Conservation (phyloP, 2,888 invertebrate genomes). For the Deilephila porcellus region DNA sequence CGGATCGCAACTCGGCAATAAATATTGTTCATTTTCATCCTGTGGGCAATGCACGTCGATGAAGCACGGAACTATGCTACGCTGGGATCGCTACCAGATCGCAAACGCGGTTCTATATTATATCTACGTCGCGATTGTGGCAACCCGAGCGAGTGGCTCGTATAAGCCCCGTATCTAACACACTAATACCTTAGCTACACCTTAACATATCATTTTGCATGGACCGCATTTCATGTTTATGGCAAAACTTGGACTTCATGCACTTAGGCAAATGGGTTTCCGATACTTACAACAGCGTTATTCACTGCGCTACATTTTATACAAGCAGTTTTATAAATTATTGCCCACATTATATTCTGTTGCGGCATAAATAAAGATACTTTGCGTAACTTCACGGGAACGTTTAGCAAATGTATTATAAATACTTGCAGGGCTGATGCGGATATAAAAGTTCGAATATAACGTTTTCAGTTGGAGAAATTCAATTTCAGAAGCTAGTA, state of each 20-base stretch:
- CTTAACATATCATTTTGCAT: constrained; percentile 81
- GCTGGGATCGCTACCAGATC: constrained; percentile 22
- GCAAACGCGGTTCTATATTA: constrained; percentile 22
- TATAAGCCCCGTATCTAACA: constrained; percentile 38
- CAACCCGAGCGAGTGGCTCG: constrained; percentile 35
- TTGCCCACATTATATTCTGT: constrained; percentile 55
- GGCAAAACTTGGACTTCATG: constrained; percentile 81
- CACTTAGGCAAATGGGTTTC: constrained; percentile 84
- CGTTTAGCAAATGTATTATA: constrained; percentile 20
- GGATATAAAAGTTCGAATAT: too few species aligned
- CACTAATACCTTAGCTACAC: constrained; percentile 61
- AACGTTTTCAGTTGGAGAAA: too few species aligned
- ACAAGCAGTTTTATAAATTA: constrained; percentile 70
- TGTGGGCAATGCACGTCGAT: constrained; percentile 71
- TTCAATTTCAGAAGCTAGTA: too few species aligned
- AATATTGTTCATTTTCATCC: constrained; percentile 80
- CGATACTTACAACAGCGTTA: constrained; percentile 80
- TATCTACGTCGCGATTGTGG: constrained; percentile 37
- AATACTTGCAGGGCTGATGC: background rate
- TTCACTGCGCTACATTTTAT: constrained; percentile 70
- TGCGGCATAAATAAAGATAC: constrained; percentile 47
- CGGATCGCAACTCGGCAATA: constrained; percentile 72
- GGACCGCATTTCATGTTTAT: constrained; percentile 82
- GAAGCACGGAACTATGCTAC: constrained; percentile 56
- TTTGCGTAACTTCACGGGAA: constrained; percentile 25